Evolutionary conservation across 1,140 invertebrate species (phyloP).

Genomic region (Asbolus verrucosus): DNA sequence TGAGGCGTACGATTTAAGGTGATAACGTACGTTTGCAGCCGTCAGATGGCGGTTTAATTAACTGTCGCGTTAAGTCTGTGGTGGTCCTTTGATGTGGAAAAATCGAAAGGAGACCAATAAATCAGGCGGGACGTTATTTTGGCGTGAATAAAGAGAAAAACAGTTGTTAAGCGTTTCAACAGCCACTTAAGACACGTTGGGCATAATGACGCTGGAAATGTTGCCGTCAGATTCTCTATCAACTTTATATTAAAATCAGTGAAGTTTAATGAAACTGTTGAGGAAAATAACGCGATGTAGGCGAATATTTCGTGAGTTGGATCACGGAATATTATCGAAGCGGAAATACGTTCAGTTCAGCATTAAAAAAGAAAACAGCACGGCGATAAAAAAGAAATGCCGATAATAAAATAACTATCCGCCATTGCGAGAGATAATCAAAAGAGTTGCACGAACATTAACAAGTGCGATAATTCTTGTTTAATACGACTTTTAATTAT

Average conservation of each 20-base stretch:
- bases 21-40: not conserved
- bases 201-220: slow-evolving; percentile 26
- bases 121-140: slow-evolving; percentile 27
- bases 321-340: slow-evolving; percentile 26
- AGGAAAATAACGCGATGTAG: slow-evolving; percentile 20
- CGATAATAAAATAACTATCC: slow-evolving; percentile 5
- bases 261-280: slow-evolving; percentile 39
- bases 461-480: slow-evolving; percentile 60
- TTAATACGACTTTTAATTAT: slow-evolving; percentile 61
- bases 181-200: slow-evolving; percentile 15
- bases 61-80: slow-evolving; percentile 22
- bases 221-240: slow-evolving; percentile 34
- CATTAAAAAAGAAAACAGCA: slow-evolving; percentile 2
- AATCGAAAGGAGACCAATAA: slow-evolving; percentile 16
- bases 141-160: slow-evolving; percentile 32
- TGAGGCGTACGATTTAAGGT: too few species aligned
- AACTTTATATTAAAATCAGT: slow-evolving; percentile 35
- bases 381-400: slow-evolving; percentile 33
- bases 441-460: slow-evolving; percentile 49
- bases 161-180: slow-evolving; percentile 32
- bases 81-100: slow-evolving; percentile 25
- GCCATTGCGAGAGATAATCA: slow-evolving; percentile 3
- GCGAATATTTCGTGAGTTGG: slow-evolving; percentile 18
- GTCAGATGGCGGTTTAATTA: slow-evolving; percentile 21
- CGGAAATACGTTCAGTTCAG: slow-evolving; percentile 20